Percentiles rank a stretch among this genome's conserved stretches.
Conservation (phyloP, 2,888 invertebrate species). For the Lithosia quadra region DNA sequence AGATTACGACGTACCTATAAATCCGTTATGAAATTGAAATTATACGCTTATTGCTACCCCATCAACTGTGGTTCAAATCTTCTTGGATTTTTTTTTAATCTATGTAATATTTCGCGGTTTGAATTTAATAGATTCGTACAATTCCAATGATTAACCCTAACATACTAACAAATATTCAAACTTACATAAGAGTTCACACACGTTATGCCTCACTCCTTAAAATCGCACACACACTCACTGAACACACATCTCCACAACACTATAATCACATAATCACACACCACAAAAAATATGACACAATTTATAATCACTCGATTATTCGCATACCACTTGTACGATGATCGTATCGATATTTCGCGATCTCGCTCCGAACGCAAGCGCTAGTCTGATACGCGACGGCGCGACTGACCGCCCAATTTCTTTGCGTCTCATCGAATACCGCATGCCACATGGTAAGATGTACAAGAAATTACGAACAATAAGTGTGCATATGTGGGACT, state of each 20-base stretch:
- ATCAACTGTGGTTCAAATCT: background rate
- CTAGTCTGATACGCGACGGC: conserved; percentile 70
- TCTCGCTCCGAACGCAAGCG: conserved; percentile 63
- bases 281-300: conserved; percentile 18
- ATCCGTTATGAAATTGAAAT: background rate
- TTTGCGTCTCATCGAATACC: conserved; percentile 60
- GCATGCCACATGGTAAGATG: conserved; percentile 59
- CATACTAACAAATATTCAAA: conserved; percentile 14
- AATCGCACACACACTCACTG: conserved; percentile 36
- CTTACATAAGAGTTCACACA: conserved; percentile 44
- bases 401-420: conserved; percentile 77
- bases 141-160: conserved; percentile 10
- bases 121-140: conserved; percentile 8
- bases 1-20: background rate
- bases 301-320: conserved; percentile 35
- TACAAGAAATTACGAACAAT: conserved; percentile 57
- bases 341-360: conserved; percentile 31
- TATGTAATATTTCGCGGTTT: background rate
- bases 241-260: conserved; percentile 31
- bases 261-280: conserved; percentile 14
- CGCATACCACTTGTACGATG: conserved; percentile 18
- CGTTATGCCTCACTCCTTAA: conserved; percentile 21
- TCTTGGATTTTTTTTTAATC: background rate
- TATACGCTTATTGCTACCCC: background rate
- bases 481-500: conserved; percentile 47